Conservation (phyloP, 2,797 vertebrate species). For the Paedocypris micromegethes region DNA sequence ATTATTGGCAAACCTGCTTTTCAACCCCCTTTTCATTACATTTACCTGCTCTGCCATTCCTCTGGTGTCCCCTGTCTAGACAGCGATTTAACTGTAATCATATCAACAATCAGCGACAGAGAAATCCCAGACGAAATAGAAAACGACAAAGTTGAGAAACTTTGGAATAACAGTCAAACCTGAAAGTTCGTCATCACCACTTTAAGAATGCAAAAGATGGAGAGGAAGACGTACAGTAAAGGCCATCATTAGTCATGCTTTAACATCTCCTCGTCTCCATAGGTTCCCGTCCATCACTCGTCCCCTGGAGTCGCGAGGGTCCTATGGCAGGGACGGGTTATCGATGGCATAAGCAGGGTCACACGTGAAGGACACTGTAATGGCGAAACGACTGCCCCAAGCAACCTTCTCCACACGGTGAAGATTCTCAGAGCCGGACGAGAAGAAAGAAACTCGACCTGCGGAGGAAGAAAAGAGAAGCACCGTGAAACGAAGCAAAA, state of each 20-base stretch:
- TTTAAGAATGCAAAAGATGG: too few relatives aligned
- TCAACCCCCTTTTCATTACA: slow-evolving; percentile 14
- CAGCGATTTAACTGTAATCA: slow-evolving; percentile 29
- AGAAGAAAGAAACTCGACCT: slow-evolving; percentile 94
- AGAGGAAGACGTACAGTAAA: too few relatives aligned
- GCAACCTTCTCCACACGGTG: slow-evolving; percentile 84
- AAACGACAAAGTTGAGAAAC: not conserved
- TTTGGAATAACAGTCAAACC: slow-evolving; percentile 11
- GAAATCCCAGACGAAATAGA: slow-evolving; percentile 7
- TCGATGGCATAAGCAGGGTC: slow-evolving; percentile 78
- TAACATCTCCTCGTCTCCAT: slow-evolving; percentile 36
- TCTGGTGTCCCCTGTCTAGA: slow-evolving; percentile 27
- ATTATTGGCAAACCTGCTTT: not conserved
- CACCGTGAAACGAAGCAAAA: not conserved
- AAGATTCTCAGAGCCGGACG: slow-evolving; percentile 92
- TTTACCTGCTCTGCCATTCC: slow-evolving; percentile 24
- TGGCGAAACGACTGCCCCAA: slow-evolving; percentile 45
- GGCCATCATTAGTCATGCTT: not conserved
- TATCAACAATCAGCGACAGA: slow-evolving; percentile 6
- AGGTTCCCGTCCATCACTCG: slow-evolving; percentile 47
- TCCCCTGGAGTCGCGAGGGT: slow-evolving; percentile 23
- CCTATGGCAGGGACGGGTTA: slow-evolving; percentile 71
- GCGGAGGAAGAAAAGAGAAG: slow-evolving; percentile 43
- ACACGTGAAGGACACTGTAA: slow-evolving; percentile 93
- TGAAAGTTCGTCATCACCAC: not conserved